Percentiles rank a stretch among this genome's conserved stretches.
These are phyloP conservation scores for Maccullochella peelii DNA, from an alignment of 2,113 vertebrate species.

Conservation along the genomic window DNA sequence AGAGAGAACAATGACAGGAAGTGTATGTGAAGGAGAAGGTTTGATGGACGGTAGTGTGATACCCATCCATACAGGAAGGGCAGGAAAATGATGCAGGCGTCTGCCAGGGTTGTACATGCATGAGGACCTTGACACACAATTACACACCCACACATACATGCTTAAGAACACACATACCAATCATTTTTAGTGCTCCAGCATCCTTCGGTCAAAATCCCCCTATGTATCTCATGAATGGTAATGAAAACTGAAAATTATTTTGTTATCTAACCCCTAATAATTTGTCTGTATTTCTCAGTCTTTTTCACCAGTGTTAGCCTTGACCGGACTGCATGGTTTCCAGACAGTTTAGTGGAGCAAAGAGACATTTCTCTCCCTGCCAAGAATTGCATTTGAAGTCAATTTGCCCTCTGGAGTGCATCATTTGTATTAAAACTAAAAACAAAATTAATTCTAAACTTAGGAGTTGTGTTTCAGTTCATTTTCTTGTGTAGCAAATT, in stretches of 20 bases:
- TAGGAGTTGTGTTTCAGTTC: neutral
- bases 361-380: constrained; percentile 8
- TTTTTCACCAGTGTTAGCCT: constrained; percentile 22
- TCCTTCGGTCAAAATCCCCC: constrained; percentile 46
- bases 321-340: constrained; percentile 2
- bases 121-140: constrained; percentile 78
- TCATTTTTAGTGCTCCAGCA: constrained; percentile 55
- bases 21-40: constrained; percentile 75
- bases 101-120: constrained; percentile 62
- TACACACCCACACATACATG: constrained; percentile 61
- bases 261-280: constrained; percentile 31
- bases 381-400: constrained; percentile 40
- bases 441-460: constrained; percentile 12
- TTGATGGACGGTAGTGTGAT: constrained; percentile 77
- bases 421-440: constrained; percentile 12
- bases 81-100: constrained; percentile 69
- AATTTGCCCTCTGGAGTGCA: constrained; percentile 27
- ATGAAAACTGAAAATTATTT: constrained; percentile 57
- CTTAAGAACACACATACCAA: constrained; percentile 61
- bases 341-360: constrained; percentile 3
- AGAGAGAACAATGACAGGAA: constrained; percentile 79
- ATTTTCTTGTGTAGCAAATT: constrained; percentile 41
- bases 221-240: constrained; percentile 61
- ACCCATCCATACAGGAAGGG: constrained; percentile 77
- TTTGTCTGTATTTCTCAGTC: constrained; percentile 36